Conservation (phyloP, 2,113 vertebrate species). For the Podilymbus podiceps region DNA sequence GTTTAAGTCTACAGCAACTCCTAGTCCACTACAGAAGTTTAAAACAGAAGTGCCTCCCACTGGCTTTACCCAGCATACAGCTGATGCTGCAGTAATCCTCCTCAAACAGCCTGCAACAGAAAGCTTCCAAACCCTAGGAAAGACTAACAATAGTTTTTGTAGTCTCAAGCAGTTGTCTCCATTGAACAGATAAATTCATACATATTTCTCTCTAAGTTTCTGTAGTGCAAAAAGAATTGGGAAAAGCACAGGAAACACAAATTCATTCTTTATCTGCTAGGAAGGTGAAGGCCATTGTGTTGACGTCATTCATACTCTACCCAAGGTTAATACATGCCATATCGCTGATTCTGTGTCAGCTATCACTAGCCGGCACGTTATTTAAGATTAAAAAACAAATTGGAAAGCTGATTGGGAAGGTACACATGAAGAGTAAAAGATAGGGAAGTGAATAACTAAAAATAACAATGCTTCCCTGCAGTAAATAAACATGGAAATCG, state of each 20-base stretch:
- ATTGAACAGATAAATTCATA: not conserved
- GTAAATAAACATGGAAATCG: not conserved
- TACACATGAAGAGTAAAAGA: not conserved
- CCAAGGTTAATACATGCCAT: not conserved
- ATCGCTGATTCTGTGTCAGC: not conserved
- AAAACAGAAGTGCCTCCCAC: not conserved
- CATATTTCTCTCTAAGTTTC: not conserved
- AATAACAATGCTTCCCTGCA: not conserved
- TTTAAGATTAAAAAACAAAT: not conserved
- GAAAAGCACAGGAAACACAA: not conserved
- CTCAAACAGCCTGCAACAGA: not conserved
- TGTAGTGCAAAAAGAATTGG: fast-evolving
- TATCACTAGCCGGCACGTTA: not conserved
- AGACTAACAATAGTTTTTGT: too few relatives aligned
- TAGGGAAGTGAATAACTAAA: not conserved
- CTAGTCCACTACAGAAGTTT: not conserved
- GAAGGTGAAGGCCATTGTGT: not conserved
- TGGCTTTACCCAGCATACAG: not conserved
- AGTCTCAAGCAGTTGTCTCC: not conserved
- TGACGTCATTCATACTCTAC: not conserved
- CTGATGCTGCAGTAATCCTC: not conserved
- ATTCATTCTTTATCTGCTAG: not conserved
- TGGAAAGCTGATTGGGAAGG: not conserved
- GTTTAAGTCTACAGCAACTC: not conserved
- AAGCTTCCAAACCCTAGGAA: not conserved